Evolutionary conservation across 2,797 vertebrate genomes (phyloP).

Genomic region (Sebastes matsubarae): DNA sequence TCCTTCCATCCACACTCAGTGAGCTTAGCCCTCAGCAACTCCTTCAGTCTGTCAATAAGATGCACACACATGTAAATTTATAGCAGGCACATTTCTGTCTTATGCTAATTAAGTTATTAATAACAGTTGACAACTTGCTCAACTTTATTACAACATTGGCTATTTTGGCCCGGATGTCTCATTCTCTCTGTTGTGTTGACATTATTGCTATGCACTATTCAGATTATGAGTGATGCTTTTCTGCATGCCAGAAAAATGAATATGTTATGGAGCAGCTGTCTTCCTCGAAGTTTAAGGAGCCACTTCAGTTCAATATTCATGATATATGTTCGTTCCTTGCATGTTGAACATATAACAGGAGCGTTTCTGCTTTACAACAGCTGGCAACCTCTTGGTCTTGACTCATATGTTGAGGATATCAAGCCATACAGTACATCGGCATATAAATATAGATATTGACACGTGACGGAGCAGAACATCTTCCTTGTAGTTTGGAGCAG

Average conservation of each 20-base stretch:
- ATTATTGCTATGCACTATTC: background rate
- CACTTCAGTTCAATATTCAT: background rate
- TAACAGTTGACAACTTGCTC: background rate
- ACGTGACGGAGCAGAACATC: background rate
- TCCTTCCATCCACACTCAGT: conserved; percentile 99
- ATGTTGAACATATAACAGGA: background rate
- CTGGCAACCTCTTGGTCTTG: background rate
- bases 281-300: background rate
- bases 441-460: background rate
- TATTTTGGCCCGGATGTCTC: background rate
- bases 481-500: background rate
- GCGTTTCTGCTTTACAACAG: background rate
- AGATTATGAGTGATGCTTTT: background rate
- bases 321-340: background rate
- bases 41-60: conserved; percentile 88
- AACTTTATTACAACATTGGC: background rate
- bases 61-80: background rate
- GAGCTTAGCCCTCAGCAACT: conserved; percentile 93
- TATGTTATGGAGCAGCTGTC: background rate
- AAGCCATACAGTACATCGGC: background rate
- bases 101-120: background rate
- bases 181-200: background rate
- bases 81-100: background rate
- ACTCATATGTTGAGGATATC: background rate
- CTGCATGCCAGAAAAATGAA: background rate